These are phyloP conservation scores for Yponomeuta cagnagella DNA, from an alignment of 2,888 invertebrate species.

Conservation along the genomic window DNA sequence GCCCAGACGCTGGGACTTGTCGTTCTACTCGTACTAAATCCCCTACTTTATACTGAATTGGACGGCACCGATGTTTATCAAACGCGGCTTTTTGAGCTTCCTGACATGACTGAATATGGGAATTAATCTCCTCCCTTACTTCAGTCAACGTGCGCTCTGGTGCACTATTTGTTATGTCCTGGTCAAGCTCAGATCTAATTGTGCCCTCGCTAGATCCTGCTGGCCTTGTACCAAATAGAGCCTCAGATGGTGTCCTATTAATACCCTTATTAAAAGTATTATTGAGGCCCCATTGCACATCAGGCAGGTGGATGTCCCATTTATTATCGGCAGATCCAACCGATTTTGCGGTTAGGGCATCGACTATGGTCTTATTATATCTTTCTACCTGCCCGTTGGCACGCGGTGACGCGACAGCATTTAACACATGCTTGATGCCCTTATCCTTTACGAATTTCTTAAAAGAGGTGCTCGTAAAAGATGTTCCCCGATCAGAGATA, in stretches of 20 bases:
- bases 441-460: slow-evolving; percentile 11
- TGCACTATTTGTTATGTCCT: background rate
- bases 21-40: slow-evolving; percentile 19
- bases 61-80: slow-evolving; percentile 13
- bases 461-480: slow-evolving; percentile 19
- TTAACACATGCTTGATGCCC: slow-evolving; percentile 17
- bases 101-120: slow-evolving; percentile 5
- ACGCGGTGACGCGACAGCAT: slow-evolving; percentile 17
- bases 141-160: background rate
- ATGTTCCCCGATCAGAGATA: slow-evolving; percentile 20
- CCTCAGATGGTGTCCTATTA: background rate
- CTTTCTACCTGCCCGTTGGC: slow-evolving; percentile 21
- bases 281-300: slow-evolving; percentile 18
- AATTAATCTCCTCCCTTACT: slow-evolving; percentile 13
- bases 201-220: slow-evolving; percentile 6
- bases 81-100: slow-evolving; percentile 14
- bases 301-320: slow-evolving; percentile 16
- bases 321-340: slow-evolving; percentile 11
- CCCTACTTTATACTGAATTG: slow-evolving; percentile 17
- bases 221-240: slow-evolving; percentile 32
- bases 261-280: slow-evolving; percentile 17
- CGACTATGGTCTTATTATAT: slow-evolving; percentile 16
- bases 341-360: slow-evolving; percentile 12
- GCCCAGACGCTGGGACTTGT: slow-evolving; percentile 15
- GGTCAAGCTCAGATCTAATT: slow-evolving; percentile 1